A percentile compares a stretch with the other conserved stretches of the same genome.
These are phyloP conservation scores for Chrysocyon brachyurus DNA, from an alignment of 2,797 vertebrate genomes.

Conservation along the genomic window DNA sequence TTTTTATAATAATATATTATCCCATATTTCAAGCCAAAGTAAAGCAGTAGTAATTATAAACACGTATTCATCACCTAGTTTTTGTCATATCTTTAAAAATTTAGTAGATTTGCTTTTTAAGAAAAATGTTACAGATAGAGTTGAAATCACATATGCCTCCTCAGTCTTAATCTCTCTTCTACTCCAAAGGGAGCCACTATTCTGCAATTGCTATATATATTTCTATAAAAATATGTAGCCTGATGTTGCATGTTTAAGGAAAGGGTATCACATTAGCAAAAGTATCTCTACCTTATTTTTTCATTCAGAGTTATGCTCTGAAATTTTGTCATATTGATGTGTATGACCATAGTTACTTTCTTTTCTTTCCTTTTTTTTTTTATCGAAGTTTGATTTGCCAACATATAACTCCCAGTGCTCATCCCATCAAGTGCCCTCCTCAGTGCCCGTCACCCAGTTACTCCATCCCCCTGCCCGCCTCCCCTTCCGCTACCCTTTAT, in stretches of 20 bases:
- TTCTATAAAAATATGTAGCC: neutral
- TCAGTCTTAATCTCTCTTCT: neutral
- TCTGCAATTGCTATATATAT: neutral
- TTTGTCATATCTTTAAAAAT: neutral
- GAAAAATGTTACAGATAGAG: neutral
- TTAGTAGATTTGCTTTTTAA: neutral
- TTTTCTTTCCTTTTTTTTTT: neutral
- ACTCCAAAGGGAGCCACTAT: neutral
- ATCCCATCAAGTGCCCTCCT: no score
- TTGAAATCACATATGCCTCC: neutral
- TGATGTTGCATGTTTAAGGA: neutral
- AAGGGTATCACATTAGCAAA: no score
- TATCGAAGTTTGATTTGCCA: no score
- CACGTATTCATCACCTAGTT: neutral
- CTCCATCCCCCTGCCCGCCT: no score
- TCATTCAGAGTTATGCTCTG: neutral
- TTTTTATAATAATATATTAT: neutral
- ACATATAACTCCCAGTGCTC: no score
- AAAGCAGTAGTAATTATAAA: neutral
- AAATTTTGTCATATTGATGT: neutral
- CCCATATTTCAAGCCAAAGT: neutral
- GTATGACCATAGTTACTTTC: neutral
- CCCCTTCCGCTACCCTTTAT: no score
- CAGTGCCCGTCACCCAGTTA: no score
- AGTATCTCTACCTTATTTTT: neutral